These are phyloP conservation scores for Drosophila rufa DNA, from an alignment of 1,140 invertebrate genomes.

Conservation along the genomic window DNA sequence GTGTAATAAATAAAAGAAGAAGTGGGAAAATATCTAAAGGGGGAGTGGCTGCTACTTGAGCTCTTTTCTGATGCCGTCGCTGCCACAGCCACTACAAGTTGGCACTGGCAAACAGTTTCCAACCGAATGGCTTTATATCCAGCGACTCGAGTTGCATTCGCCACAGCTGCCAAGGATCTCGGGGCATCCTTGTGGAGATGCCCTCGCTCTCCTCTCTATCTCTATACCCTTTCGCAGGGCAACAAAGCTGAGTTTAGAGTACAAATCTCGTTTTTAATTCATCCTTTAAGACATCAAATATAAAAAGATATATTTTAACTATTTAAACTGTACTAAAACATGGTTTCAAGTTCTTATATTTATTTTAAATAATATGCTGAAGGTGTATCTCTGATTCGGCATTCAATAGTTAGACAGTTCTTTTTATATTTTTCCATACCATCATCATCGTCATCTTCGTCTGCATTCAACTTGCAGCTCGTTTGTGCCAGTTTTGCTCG, in stretches of 20 bases:
- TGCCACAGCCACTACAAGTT: slow-evolving; percentile 47
- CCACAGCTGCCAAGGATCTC: slow-evolving; percentile 72
- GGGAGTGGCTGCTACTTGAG: slow-evolving; percentile 58
- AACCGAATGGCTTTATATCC: slow-evolving; percentile 77
- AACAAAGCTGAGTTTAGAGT: background rate
- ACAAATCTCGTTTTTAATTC: background rate
- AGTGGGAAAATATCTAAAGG: slow-evolving; percentile 17
- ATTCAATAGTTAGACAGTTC: background rate
- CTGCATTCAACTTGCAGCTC: slow-evolving; percentile 64
- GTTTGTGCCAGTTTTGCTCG: slow-evolving; percentile 79
- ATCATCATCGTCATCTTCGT: slow-evolving; percentile 49
- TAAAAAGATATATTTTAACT: background rate
- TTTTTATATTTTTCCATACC: slow-evolving; percentile 6
- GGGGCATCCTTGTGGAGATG: slow-evolving; percentile 38
- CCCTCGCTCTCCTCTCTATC: background rate
- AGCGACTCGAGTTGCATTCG: slow-evolving; percentile 65
- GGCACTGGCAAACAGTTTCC: slow-evolving; percentile 74
- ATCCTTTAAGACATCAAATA: background rate
- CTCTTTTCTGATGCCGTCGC: slow-evolving; percentile 13
- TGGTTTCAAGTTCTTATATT: too few relatives aligned
- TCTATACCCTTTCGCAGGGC: background rate
- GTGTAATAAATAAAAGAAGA: slow-evolving; percentile 70
- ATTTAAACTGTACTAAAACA: background rate
- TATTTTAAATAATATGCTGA: too few relatives aligned
- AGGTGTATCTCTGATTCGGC: background rate